Evolutionary conservation across 2,888 invertebrate species (phyloP), one percentile per base, ranked within the genome.

Genomic region (Mythimna loreyi): DNA sequence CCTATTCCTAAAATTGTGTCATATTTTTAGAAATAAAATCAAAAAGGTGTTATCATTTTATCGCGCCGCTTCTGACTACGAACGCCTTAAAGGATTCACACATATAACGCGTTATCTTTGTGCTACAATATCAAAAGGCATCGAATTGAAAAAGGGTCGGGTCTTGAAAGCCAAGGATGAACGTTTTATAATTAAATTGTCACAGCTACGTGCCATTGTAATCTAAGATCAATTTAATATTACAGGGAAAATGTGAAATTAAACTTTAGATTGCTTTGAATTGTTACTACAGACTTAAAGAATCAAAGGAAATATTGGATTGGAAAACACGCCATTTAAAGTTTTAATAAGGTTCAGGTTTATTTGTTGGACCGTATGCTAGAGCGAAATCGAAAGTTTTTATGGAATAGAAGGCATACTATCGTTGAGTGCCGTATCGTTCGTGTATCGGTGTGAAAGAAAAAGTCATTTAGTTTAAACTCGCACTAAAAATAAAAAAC

Each of bases 141-240:
- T 61, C 40, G 78, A 33, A 45, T 50, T 45, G 50, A 50, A 78
- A 76, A 76, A 47, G 28, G 70, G 65, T 75, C 64, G 50, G 45
- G 40, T 74, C 61, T 65, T 58, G n/a, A 30, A 59, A 62, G 45
- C 53, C 45, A 33, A 11, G 45, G 36, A 45, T 60, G 21, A 65
- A 45, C 60, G 11, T 53, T 57, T 45, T 58, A 16, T 76, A 72
- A 72, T 76, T 72, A 67, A 67, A 64, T 67, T 61, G 53, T 55
- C 53, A 58, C 78, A 50, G 60, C 40, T 70, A 16, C 13, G 49
- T 61, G 60, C 23, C 11, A 30, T 49, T 67, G 23, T 57, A 47
- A 72, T 60, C 53, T 59, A 49, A 21, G 33, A 59, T 71, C 21
- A 52, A 30, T 50, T 50, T 40, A 40, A 25, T 66, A 56, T 30